Percentiles rank a stretch among this genome's conserved stretches.
phyloP scores from a whole-genome alignment of 2,113 vertebrate species.

The Monopterus albus region DNA sequence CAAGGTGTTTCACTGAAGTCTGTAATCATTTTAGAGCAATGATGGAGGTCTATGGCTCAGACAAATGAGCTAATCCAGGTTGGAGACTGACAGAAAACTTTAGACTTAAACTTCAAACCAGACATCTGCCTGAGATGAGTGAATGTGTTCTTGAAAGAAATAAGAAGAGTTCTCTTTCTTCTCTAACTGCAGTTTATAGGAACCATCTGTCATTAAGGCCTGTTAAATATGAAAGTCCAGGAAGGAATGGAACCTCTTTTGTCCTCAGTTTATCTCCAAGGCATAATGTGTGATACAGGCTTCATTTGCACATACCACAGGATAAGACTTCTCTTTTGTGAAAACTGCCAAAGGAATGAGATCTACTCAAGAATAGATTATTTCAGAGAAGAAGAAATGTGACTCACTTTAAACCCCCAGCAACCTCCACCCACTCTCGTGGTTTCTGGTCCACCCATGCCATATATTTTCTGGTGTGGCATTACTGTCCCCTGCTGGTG shows the following conservation, averaged over 20 bases:
- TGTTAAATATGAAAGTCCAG: no score
- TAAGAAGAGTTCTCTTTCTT: slow-evolving; percentile 10
- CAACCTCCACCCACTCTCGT: slow-evolving; percentile 3
- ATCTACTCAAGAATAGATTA: background rate
- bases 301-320: slow-evolving; percentile 37
- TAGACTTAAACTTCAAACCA: slow-evolving; percentile 6
- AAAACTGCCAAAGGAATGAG: background rate
- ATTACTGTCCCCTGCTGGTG: slow-evolving; percentile 62
- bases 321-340: background rate
- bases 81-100: no score
- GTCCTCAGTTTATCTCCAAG: slow-evolving; percentile 26
- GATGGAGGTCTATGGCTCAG: no score
- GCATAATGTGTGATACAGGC: background rate
- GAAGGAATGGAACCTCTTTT: slow-evolving; percentile 16
- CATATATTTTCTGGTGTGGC: background rate
- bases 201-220: slow-evolving; percentile 55
- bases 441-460: background rate
- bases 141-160: background rate
- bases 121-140: background rate
- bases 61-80: no score
- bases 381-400: slow-evolving; percentile 18
- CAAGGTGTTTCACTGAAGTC: no score
- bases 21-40: no score
- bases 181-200: slow-evolving; percentile 15
- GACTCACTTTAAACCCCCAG: background rate